Percentiles rank a stretch among this genome's conserved stretches.
Conservation (phyloP, 2,113 vertebrate genomes). For the Phalacrocorax brasilianus region DNA sequence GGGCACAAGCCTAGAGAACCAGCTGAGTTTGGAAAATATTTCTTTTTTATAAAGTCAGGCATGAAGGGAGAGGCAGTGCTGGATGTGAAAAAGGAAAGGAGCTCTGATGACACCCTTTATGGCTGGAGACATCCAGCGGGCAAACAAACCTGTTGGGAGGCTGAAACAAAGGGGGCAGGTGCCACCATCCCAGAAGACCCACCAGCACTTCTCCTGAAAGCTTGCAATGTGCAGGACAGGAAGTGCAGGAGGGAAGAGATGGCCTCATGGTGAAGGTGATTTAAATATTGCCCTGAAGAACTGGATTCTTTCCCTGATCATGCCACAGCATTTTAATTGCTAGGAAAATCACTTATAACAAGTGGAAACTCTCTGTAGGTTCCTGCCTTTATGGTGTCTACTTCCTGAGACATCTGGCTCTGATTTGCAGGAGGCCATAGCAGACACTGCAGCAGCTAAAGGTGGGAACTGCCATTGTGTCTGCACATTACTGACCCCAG, state of each 20-base stretch:
- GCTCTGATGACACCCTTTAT: not conserved
- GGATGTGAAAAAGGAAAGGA: not conserved
- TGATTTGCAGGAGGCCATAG: not conserved
- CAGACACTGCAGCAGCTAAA: accelerated
- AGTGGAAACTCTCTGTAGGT: not conserved
- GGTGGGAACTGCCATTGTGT: not conserved
- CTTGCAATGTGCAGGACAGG: not conserved
- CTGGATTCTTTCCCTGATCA: not conserved
- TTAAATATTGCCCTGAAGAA: not conserved
- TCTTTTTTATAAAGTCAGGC: not conserved
- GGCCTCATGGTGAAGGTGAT: not conserved
- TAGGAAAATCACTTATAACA: not conserved
- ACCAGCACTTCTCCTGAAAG: not conserved
- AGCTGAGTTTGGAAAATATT: not conserved
- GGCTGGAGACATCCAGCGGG: not conserved
- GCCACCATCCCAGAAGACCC: not conserved
- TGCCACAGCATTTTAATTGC: not conserved
- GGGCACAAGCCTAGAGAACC: not conserved
- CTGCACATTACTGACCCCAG: not conserved
- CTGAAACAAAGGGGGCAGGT: not conserved
- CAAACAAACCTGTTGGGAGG: not conserved
- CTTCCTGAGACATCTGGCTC: not conserved
- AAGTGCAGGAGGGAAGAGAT: not conserved
- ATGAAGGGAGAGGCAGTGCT: not conserved
- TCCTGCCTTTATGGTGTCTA: not conserved